Percentiles rank a stretch among this genome's conserved stretches.
Conservation (phyloP, 2,888 invertebrate genomes). For the Periphyllus acericola region DNA sequence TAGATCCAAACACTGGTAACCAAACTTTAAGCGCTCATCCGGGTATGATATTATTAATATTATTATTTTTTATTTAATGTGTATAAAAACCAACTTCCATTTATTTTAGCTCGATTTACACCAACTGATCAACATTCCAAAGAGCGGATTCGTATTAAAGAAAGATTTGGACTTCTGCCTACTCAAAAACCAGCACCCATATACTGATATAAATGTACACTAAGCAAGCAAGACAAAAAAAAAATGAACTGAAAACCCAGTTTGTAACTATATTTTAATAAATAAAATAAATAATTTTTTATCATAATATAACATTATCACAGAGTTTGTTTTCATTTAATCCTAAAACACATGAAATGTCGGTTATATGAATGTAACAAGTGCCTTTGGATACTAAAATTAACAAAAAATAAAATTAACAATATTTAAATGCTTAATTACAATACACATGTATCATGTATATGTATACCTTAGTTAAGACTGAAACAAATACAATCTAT, state of each 20-base stretch:
- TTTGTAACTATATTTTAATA: constrained; percentile 41
- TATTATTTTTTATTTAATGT: neutral
- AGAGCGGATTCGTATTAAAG: constrained; percentile 88
- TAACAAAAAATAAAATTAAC: constrained; percentile 2
- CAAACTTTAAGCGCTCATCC: constrained; percentile 92
- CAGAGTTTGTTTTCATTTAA: constrained; percentile 35
- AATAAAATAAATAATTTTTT: constrained; percentile 42
- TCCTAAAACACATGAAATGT: constrained; percentile 29
- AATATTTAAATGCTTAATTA: neutral
- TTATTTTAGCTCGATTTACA: constrained; percentile 84
- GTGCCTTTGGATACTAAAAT: neutral
- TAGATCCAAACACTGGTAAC: constrained; percentile 76
- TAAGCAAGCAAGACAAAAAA: neutral
- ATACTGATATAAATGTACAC: constrained; percentile 69
- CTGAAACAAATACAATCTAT: constrained; percentile 31
- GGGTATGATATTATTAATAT: constrained; percentile 69
- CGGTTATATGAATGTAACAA: constrained; percentile 32
- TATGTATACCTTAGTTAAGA: constrained; percentile 8
- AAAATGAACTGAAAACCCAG: constrained; percentile 4
- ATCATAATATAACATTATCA: constrained; percentile 48
- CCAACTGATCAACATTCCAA: constrained; percentile 94
- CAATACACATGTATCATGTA: neutral
- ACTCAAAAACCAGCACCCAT: constrained; percentile 83
- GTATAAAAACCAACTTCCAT: constrained; percentile 49
- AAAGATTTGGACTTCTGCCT: constrained; percentile 85